A percentile compares a stretch with the other conserved stretches of the same genome.
Evolutionary conservation across 2,113 vertebrate genomes (phyloP).

Genomic region (Passer montanus): DNA sequence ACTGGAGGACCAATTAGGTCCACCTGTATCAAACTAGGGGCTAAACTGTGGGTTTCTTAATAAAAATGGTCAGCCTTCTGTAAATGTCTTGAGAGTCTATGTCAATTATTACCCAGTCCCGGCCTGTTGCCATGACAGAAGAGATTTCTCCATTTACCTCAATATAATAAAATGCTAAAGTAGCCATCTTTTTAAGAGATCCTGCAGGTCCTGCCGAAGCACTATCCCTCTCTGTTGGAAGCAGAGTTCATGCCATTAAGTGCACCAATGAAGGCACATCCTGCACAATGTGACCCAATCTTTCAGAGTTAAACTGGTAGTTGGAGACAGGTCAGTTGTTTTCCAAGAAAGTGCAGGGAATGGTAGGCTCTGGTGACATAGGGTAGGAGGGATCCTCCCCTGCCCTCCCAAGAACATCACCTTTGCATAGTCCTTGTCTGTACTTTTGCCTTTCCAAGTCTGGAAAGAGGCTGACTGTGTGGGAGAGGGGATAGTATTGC

Average conservation of each 20-base stretch:
- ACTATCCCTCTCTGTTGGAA: not conserved
- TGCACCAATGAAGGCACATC: not conserved
- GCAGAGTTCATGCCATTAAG: not conserved
- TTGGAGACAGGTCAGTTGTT: not conserved
- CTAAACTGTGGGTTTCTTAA: not conserved
- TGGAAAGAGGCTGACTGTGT: not conserved
- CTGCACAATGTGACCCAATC: not conserved
- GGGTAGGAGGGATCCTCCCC: too few species aligned
- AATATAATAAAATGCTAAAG: not conserved
- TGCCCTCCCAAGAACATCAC: not conserved
- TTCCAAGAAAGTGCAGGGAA: not conserved
- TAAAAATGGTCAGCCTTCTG: not conserved
- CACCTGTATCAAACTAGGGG: not conserved
- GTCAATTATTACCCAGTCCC: not conserved
- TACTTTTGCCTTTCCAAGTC: not conserved
- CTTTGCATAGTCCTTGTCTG: not conserved
- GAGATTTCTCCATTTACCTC: not conserved
- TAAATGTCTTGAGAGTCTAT: not conserved
- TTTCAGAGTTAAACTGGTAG: not conserved
- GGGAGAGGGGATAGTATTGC: not conserved
- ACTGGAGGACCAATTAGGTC: not conserved
- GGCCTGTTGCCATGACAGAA: not conserved
- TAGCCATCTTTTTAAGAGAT: not conserved
- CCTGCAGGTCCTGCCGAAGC: not conserved
- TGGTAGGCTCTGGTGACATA: not conserved